Conservation (phyloP, 2,888 invertebrate species). For the Drymonia ruficornis region DNA sequence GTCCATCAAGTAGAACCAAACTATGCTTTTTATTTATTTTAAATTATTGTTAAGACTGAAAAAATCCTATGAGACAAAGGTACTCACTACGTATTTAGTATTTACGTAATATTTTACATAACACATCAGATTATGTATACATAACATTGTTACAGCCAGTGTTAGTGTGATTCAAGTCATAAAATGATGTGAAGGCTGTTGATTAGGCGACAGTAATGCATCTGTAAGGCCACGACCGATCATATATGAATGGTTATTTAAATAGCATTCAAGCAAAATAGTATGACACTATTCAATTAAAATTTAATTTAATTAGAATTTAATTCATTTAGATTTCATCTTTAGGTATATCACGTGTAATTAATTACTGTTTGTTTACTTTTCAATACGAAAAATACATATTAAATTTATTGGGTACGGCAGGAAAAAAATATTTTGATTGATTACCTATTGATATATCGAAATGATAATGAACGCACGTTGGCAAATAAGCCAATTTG, state of each 20-base stretch:
- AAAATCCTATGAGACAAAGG: too few species aligned
- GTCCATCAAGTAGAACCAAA: too few species aligned
- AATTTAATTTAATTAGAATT: too few species aligned
- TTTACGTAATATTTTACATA: not conserved
- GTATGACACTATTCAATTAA: not conserved
- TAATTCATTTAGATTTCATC: too few species aligned
- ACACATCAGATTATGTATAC: not conserved
- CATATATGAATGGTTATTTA: slow-evolving; percentile 4
- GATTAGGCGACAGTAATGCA: slow-evolving; percentile 13
- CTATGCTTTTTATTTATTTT: too few species aligned
- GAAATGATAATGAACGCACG: slow-evolving; percentile 11
- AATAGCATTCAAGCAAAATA: not conserved
- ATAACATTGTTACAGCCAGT: slow-evolving; percentile 1
- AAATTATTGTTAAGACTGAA: too few species aligned
- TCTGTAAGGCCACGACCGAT: slow-evolving; percentile 25
- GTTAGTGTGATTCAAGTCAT: slow-evolving; percentile 17
- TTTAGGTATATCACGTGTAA: too few species aligned
- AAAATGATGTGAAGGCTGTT: slow-evolving; percentile 28
- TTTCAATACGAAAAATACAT: not conserved
- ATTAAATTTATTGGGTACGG: not conserved
- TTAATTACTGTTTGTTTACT: not conserved
- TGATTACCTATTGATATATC: slow-evolving; percentile 1
- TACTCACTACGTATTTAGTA: too few species aligned
- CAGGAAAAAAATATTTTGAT: slow-evolving; percentile 1
- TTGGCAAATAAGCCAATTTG: slow-evolving; percentile 30